phyloP scores from a whole-genome alignment of 2,888 invertebrate species.

The Scaptomyza reducta region DNA sequence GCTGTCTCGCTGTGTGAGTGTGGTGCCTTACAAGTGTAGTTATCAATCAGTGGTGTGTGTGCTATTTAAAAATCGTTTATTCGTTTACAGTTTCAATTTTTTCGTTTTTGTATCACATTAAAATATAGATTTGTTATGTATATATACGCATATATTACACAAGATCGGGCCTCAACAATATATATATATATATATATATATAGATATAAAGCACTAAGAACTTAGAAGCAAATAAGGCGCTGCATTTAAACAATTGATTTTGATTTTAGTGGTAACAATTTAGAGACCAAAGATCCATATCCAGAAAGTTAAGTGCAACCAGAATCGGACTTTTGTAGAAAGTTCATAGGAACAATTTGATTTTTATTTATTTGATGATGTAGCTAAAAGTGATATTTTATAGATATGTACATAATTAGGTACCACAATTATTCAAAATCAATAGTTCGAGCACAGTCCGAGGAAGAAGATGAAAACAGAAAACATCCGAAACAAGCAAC shows the following conservation, averaged over 20 bases:
- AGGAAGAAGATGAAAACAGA: constrained; percentile 17
- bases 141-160: constrained; percentile 60
- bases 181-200: neutral
- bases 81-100: constrained; percentile 50
- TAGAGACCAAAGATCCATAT: neutral
- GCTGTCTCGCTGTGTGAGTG: neutral
- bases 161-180: constrained; percentile 56
- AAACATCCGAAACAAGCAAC: constrained; percentile 29
- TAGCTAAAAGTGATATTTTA: constrained; percentile 3
- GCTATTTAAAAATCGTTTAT: constrained; percentile 71
- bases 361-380: constrained; percentile 19
- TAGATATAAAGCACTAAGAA: constrained; percentile 56
- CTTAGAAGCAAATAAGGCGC: constrained; percentile 37
- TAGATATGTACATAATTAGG: constrained; percentile 17
- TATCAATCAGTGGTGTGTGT: constrained; percentile 60
- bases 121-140: constrained; percentile 60
- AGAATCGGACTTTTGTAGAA: neutral
- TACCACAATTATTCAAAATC: constrained; percentile 33
- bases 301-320: neutral
- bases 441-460: constrained; percentile 29
- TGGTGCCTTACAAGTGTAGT: constrained; percentile 52
- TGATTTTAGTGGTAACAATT: constrained; percentile 10
- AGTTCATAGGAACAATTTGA: constrained; percentile 30
- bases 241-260: constrained; percentile 28
- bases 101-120: constrained; percentile 71